Conservation (phyloP, 2,888 invertebrate species). For the Thymelicus acteon region DNA sequence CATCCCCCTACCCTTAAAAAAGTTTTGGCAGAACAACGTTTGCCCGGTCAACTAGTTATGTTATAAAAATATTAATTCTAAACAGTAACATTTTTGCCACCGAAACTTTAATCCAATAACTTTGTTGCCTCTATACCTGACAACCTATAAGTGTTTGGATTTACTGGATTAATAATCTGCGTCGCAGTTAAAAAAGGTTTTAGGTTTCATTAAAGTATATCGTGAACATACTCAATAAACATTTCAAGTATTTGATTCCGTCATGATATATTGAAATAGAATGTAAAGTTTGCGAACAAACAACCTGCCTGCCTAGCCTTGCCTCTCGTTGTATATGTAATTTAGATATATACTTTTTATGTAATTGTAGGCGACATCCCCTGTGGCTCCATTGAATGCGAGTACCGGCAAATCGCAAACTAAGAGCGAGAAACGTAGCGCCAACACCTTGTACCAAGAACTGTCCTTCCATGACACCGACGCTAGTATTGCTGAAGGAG, state of each 20-base stretch:
- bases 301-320: too few relatives aligned
- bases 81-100: too few relatives aligned
- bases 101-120: too few relatives aligned
- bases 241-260: background rate
- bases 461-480: slow-evolving; percentile 95
- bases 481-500: slow-evolving; percentile 93
- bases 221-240: background rate
- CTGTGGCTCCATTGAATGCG: slow-evolving; percentile 62
- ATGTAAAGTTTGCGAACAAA: background rate
- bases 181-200: background rate
- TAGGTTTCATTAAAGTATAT: background rate
- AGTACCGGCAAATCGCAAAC: slow-evolving; percentile 86
- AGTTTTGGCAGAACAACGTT: too few relatives aligned
- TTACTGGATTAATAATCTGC: background rate
- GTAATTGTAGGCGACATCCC: slow-evolving; percentile 80
- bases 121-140: background rate
- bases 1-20: too few relatives aligned
- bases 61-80: too few relatives aligned
- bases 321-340: too few relatives aligned
- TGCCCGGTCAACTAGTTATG: too few relatives aligned
- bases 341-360: too few relatives aligned
- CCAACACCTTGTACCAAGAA: slow-evolving; percentile 96
- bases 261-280: background rate
- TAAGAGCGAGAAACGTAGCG: slow-evolving; percentile 94
- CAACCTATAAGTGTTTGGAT: slow-evolving; percentile 28